Evolutionary conservation across 1,140 invertebrate species (phyloP).

Genomic region (Caerostris extrusa): DNA sequence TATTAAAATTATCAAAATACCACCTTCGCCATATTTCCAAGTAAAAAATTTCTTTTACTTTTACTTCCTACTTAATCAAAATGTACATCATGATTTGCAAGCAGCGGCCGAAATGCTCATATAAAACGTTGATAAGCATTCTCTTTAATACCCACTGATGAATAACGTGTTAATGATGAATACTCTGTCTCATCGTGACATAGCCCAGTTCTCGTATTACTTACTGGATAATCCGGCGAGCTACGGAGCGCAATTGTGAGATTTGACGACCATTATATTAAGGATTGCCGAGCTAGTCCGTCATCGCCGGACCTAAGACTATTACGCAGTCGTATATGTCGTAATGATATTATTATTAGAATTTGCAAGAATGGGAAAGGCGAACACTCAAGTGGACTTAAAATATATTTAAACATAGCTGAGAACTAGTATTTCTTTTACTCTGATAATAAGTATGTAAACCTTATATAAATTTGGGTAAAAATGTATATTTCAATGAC

Average conservation of each 20-base stretch:
- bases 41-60: too few relatives aligned
- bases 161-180: conserved; percentile 31
- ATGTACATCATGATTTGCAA: background rate
- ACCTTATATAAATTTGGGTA: too few relatives aligned
- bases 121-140: background rate
- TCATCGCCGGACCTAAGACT: background rate
- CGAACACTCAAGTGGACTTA: background rate
- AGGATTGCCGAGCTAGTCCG: background rate
- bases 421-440: too few relatives aligned
- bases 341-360: background rate
- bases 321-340: background rate
- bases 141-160: background rate
- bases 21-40: too few relatives aligned
- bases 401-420: too few relatives aligned
- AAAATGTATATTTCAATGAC: background rate
- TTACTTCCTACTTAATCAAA: too few relatives aligned
- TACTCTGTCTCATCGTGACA: background rate
- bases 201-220: background rate
- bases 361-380: background rate
- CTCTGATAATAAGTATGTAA: too few relatives aligned
- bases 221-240: background rate
- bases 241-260: background rate
- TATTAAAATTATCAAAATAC: too few relatives aligned
- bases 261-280: background rate
- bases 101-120: background rate